Evolutionary conservation across 2,888 invertebrate genomes (phyloP).

Genomic region (Chymomyza fuscimana): DNA sequence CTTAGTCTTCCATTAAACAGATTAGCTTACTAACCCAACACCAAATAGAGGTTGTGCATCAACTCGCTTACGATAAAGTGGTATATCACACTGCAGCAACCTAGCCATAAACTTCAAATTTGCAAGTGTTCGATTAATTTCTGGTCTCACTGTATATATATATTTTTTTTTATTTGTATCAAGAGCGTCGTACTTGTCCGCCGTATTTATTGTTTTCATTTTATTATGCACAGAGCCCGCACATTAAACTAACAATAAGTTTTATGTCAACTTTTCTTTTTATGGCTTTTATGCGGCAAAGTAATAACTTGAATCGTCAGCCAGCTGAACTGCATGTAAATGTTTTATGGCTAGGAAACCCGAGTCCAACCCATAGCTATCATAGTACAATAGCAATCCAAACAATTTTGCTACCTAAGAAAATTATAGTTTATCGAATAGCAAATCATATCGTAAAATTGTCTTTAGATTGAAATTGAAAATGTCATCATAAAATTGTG

Average conservation of each 20-base stretch:
- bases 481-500: conserved; percentile 56
- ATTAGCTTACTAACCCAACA: no score
- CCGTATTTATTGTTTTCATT: conserved; percentile 48
- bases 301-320: conserved; percentile 32
- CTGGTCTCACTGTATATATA: background rate
- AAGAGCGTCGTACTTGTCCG: background rate
- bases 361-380: conserved; percentile 1
- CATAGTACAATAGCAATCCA: background rate
- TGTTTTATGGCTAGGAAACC: conserved; percentile 31
- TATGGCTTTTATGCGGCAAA: conserved; percentile 44
- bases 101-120: no score
- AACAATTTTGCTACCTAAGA: background rate
- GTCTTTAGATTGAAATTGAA: conserved; percentile 54
- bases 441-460: conserved; percentile 30
- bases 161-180: background rate
- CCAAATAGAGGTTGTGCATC: no score
- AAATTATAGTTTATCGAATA: conserved; percentile 21
- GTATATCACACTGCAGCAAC: no score
- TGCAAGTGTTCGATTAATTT: no score
- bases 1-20: no score
- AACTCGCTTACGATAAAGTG: no score
- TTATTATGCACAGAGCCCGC: conserved; percentile 51
- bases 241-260: conserved; percentile 53
- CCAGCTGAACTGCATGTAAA: conserved; percentile 15
- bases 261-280: conserved; percentile 47